phyloP scores from a whole-genome alignment of 2,113 vertebrate species.

The Collichthys lucidus region DNA sequence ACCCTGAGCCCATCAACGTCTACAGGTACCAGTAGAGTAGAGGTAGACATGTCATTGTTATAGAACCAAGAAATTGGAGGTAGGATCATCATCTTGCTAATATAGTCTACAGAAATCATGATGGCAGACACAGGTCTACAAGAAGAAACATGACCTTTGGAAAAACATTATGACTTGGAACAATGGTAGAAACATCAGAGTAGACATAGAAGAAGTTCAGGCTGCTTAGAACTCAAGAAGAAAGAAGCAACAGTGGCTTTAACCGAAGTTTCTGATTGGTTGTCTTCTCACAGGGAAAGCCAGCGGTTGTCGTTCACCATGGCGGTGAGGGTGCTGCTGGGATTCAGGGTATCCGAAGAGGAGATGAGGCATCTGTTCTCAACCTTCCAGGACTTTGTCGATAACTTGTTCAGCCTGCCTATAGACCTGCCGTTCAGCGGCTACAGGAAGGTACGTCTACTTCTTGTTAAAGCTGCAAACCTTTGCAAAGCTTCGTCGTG shows the following conservation, averaged over 20 bases:
- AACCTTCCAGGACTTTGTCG: conserved; percentile 96
- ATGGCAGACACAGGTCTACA: background rate
- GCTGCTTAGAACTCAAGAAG: background rate
- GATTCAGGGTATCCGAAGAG: conserved; percentile 93
- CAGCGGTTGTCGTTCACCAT: conserved; percentile 96
- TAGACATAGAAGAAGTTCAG: background rate
- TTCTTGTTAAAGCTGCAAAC: background rate
- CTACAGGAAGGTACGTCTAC: conserved; percentile 90
- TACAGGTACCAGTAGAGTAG: conserved; percentile 80
- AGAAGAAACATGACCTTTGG: background rate
- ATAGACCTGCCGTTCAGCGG: conserved; percentile 97
- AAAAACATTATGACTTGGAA: too few species aligned
- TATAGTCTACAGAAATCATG: background rate
- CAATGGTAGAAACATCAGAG: too few species aligned
- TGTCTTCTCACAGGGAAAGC: conserved; percentile 83
- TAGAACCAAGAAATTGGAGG: too few species aligned
- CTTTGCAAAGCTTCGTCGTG: background rate
- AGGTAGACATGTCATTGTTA: background rate
- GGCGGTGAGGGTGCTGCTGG: conserved; percentile 94
- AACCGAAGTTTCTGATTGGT: background rate
- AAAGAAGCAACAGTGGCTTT: background rate
- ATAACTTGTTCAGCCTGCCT: conserved; percentile 97
- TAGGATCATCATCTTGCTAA: background rate
- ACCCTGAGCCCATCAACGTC: conserved; percentile 92
- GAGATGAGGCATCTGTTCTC: conserved; percentile 91